Evolutionary conservation across 2,797 vertebrate genomes (phyloP).

Genomic region (Pipistrellus kuhlii): DNA sequence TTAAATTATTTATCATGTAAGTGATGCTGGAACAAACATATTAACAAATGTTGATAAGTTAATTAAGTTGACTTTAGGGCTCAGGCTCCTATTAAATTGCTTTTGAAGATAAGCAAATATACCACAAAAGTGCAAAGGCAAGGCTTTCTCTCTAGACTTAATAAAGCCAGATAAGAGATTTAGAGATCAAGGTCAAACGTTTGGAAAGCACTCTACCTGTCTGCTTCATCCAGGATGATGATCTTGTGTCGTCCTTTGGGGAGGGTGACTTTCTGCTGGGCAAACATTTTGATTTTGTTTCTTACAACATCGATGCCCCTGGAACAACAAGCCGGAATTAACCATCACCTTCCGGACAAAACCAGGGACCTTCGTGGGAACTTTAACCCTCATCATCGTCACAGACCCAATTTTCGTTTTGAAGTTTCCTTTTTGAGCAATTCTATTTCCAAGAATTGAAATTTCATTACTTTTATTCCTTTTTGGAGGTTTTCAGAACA

Average conservation of each 20-base stretch:
- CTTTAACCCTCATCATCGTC: background rate
- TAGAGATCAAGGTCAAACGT: background rate
- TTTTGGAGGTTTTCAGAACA: background rate
- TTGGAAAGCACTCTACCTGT: conserved; percentile 90
- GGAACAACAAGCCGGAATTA: conserved; percentile 66
- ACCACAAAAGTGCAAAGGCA: background rate
- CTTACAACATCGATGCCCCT: conserved; percentile 98
- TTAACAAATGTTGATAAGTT: background rate
- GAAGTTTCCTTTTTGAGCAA: background rate
- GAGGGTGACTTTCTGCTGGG: conserved; percentile 98
- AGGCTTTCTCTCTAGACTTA: background rate
- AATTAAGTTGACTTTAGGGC: background rate
- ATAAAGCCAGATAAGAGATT: background rate
- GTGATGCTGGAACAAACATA: background rate
- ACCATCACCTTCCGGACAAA: background rate
- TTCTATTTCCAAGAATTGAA: background rate
- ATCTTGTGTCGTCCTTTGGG: conserved; percentile 98
- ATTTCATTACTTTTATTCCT: background rate
- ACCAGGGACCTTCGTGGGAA: background rate
- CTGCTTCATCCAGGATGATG: conserved; percentile 98
- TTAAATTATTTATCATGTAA: background rate
- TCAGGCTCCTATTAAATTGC: background rate
- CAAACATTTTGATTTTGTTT: conserved; percentile 99
- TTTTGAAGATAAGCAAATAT: background rate
- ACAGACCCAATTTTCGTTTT: background rate